Evolutionary conservation across 2,113 vertebrate species (phyloP).

Genomic region (Rhinopomastus cyanomelas): DNA sequence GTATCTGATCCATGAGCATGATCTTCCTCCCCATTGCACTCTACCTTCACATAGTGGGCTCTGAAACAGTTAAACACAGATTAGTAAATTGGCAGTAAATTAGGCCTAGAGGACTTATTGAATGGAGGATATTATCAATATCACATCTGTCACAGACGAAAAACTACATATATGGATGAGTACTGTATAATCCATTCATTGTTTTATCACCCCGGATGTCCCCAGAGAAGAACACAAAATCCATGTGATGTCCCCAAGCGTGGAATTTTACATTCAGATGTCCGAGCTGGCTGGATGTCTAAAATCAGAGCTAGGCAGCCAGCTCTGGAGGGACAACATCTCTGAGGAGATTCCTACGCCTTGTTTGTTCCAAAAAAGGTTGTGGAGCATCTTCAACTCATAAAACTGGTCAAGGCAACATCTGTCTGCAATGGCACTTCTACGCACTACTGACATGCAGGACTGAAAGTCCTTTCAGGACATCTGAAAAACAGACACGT

Average conservation of each 20-base stretch:
- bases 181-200: neutral
- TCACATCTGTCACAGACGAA: constrained; percentile 27
- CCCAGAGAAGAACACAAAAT: neutral
- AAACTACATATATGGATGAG: constrained; percentile 6
- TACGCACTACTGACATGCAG: accelerated
- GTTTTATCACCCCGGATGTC: constrained; percentile 15
- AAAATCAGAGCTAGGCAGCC: neutral
- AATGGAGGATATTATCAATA: constrained; percentile 29
- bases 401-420: neutral
- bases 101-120: constrained; percentile 12
- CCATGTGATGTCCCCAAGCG: neutral
- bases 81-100: constrained; percentile 13
- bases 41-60: neutral
- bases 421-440: neutral
- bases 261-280: constrained; percentile 31
- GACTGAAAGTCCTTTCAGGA: neutral
- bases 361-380: neutral
- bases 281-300: neutral
- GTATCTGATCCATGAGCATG: neutral
- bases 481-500: neutral
- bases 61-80: constrained; percentile 23
- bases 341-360: neutral
- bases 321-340: neutral
- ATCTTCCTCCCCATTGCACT: neutral
- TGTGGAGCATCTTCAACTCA: neutral